Evolutionary conservation across 2,113 vertebrate genomes (phyloP).

Genomic region (Eurystomus gularis): DNA sequence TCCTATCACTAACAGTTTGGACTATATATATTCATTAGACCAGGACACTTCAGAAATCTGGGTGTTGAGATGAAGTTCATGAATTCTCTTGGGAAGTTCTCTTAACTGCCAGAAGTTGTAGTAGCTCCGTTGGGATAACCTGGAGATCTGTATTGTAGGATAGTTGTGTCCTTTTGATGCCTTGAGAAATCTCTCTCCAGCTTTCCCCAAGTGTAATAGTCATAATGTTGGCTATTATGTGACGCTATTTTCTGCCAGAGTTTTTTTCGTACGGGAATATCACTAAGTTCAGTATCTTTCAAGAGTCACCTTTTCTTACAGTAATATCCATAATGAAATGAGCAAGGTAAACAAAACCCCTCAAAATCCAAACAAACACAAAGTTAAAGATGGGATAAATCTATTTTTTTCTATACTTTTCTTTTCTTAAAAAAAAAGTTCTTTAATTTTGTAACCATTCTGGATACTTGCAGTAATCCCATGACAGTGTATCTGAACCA

Average conservation of each 20-base stretch:
- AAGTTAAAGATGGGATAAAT: not conserved
- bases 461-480: not conserved
- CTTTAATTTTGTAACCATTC: not conserved
- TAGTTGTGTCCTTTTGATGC: not conserved
- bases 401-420: no score
- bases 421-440: no score
- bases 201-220: not conserved
- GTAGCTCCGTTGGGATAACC: not conserved
- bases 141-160: not conserved
- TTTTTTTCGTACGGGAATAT: not conserved
- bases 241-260: not conserved
- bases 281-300: not conserved
- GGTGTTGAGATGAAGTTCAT: not conserved
- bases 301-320: not conserved
- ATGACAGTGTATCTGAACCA: not conserved
- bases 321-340: not conserved
- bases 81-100: not conserved
- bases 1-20: not conserved
- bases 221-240: not conserved
- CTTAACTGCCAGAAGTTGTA: not conserved
- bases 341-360: not conserved
- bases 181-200: not conserved
- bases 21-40: not conserved
- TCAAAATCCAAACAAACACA: not conserved
- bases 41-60: not conserved